Percentiles rank a stretch among this genome's conserved stretches.
Evolutionary conservation across 2,797 vertebrate species (phyloP).

Genomic region (Gorsachius magnificus): DNA sequence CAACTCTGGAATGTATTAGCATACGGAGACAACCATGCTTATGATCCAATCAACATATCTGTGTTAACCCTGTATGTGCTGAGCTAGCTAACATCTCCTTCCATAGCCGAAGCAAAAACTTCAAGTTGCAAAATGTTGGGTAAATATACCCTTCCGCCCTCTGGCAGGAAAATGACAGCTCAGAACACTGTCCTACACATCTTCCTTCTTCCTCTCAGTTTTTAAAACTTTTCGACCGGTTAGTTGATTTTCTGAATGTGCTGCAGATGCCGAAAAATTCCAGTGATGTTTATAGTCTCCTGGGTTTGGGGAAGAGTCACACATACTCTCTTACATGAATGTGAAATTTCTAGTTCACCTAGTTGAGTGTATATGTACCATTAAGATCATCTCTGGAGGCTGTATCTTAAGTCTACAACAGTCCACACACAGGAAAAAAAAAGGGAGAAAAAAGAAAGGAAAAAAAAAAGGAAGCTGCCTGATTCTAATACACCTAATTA

Average conservation of each 20-base stretch:
- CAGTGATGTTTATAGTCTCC: not conserved
- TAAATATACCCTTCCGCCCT: not conserved
- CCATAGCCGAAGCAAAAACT: not conserved
- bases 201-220: not conserved
- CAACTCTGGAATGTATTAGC: conserved; percentile 23
- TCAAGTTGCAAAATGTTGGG: not conserved
- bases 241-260: not conserved
- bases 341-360: conserved; percentile 17
- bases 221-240: not conserved
- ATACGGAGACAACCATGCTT: not conserved
- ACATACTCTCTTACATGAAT: not conserved
- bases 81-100: not conserved
- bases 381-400: conserved; percentile 54
- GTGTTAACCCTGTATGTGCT: not conserved
- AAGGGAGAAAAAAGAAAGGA: not conserved
- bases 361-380: not conserved
- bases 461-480: conserved; percentile 75
- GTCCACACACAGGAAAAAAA: conserved; percentile 4
- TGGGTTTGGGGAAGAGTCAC: not conserved
- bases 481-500: conserved; percentile 98
- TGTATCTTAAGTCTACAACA: conserved; percentile 56
- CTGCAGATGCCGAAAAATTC: not conserved
- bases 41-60: not conserved
- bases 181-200: not conserved
- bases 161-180: not conserved